Conservation (phyloP, 2,797 vertebrate genomes). For the Notoglanidium macrostoma region DNA sequence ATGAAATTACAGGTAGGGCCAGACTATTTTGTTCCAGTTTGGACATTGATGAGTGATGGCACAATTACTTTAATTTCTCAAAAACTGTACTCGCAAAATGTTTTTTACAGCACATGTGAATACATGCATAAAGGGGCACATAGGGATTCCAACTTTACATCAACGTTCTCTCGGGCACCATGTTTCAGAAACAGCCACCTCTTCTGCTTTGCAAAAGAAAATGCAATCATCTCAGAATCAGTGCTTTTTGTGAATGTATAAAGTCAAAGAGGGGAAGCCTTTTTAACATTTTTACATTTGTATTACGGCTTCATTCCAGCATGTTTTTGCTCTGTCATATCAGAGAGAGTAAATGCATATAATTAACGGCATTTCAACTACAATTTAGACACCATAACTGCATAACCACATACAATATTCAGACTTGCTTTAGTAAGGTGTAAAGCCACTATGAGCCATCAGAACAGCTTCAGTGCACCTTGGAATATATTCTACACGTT, state of each 20-base stretch:
- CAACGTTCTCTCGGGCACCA: background rate
- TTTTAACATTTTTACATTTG: background rate
- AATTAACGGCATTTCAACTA: background rate
- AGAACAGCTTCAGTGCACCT: background rate
- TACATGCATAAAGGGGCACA: background rate
- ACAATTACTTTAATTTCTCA: background rate
- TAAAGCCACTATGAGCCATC: background rate
- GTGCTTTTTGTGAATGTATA: background rate
- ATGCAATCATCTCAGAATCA: background rate
- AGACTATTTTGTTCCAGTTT: background rate
- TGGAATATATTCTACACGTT: background rate
- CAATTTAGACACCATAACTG: background rate
- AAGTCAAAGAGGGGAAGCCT: background rate
- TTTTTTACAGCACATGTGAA: background rate
- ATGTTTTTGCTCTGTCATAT: background rate
- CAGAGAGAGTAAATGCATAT: background rate
- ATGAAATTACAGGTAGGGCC: background rate
- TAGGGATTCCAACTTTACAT: background rate
- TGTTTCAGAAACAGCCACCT: background rate
- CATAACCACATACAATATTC: background rate
- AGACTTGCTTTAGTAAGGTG: background rate
- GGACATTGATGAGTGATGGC: background rate
- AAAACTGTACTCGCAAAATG: background rate
- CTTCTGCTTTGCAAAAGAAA: conserved; percentile 1
- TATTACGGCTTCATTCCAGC: background rate